Evolutionary conservation across 2,113 vertebrate genomes (phyloP), one percentile per base, ranked within the genome.

Genomic region (rabbit (Oryctolagus cuniculus)): DNA sequence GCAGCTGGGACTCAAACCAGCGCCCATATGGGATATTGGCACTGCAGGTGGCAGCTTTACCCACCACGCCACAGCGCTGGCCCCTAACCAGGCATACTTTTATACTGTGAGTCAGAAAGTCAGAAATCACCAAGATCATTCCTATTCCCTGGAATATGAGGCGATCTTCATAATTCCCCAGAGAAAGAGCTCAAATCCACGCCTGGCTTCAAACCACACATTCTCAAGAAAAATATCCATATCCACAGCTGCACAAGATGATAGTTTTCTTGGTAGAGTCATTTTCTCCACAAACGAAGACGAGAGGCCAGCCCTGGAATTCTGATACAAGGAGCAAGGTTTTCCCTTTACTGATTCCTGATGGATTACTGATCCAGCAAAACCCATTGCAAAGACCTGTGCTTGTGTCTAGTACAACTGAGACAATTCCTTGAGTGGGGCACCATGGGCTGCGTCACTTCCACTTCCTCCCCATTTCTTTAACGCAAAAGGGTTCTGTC

Each of bases 191-290:
- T 58, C 55, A 34, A 21, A 70, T n/a, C n/a, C 58, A 9, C 12
- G 16, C 38, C 24, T 36, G 63, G 70, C 86, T 17, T 61, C 5
- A n/a, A 74, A 5, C 53, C 55, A 27, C 0, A 12, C 22, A 9
- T 66, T 83, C 82, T 78, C 34, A 44, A 66, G 81, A 77, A 72
- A 77, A 81, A n/a, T 86, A 44, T n/a, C 72, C 36, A n/a, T 86
- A 44, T n/a, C 72, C 36, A 34, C 10, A 87, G 61, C 74, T 55
- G 10, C n/a, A 31, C 38, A 75, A 44, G 24, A 36, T 31, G 21
- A 58, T 17, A 10, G 2, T 69, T 10, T 29, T 72, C 82, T 51
- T 3, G 16, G 36, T 31, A 44, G 87, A 51, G 67, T 51, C 7
- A 1, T 10, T 53, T 61, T 36, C 64, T 73, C 31, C 21, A 4